Evolutionary conservation across 2,888 invertebrate genomes (phyloP).

Genomic region (Plutella xylostella): DNA sequence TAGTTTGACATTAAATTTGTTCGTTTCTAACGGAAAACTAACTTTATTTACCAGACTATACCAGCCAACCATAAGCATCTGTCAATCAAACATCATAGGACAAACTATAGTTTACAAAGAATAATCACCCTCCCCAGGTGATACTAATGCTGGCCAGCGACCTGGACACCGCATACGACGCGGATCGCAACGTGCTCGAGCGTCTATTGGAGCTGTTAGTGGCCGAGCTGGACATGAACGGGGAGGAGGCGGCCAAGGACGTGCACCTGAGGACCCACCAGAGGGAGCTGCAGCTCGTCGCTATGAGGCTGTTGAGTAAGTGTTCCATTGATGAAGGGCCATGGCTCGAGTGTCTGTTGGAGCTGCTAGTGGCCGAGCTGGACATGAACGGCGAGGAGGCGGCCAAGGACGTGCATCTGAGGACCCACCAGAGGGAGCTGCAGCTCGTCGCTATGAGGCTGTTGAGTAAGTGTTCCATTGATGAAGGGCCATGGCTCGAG

Average conservation of each 20-base stretch:
- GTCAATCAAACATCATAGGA: too few species aligned
- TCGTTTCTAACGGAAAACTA: too few species aligned
- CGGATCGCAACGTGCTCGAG: constrained; percentile 82
- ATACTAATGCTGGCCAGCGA: constrained; percentile 91
- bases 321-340: constrained; percentile 22
- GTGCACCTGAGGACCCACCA: constrained; percentile 14
- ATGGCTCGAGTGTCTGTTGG: constrained; percentile 80
- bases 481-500: too few species aligned
- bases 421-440: constrained; percentile 64
- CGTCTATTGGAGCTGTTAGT: constrained; percentile 80
- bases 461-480: constrained; percentile 82
- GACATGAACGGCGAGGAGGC: constrained; percentile 68
- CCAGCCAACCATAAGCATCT: too few species aligned
- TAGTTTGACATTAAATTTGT: too few species aligned
- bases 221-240: constrained; percentile 76
- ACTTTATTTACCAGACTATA: too few species aligned
- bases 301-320: constrained; percentile 88
- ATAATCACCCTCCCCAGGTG: constrained; percentile 59
- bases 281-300: constrained; percentile 83
- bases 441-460: constrained; percentile 90
- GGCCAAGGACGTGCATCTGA: constrained; percentile 23
- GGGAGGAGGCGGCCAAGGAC: constrained; percentile 31
- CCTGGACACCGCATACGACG: constrained; percentile 86
- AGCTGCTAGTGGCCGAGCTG: constrained; percentile 78
- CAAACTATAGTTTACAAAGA: neutral